These are phyloP conservation scores for Parochlus steinenii DNA, from an alignment of 2,888 invertebrate genomes.

Conservation along the genomic window DNA sequence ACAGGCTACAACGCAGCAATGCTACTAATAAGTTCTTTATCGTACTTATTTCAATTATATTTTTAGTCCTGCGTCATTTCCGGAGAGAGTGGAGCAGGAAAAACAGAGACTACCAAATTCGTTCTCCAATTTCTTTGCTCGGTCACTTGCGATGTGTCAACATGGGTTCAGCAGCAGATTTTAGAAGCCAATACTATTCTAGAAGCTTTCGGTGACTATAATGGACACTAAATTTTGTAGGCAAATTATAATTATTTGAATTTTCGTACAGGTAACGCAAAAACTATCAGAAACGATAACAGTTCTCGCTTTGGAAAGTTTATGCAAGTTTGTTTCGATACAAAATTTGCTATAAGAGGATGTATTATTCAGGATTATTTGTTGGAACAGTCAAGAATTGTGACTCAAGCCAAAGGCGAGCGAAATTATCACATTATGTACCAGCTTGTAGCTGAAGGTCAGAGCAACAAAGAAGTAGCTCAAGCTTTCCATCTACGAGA, in stretches of 20 bases:
- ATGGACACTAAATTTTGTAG: not conserved
- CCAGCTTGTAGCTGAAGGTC: slow-evolving; percentile 74
- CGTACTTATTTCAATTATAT: slow-evolving; percentile 3
- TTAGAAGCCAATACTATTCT: slow-evolving; percentile 84
- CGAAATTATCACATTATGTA: slow-evolving; percentile 87
- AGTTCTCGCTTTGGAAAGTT: slow-evolving; percentile 91
- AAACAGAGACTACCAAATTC: slow-evolving; percentile 84
- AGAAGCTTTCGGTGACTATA: slow-evolving; percentile 69
- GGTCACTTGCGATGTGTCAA: slow-evolving; percentile 64
- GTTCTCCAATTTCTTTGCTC: slow-evolving; percentile 84
- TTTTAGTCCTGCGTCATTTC: slow-evolving; percentile 79
- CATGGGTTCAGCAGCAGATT: slow-evolving; percentile 93
- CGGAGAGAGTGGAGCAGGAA: slow-evolving; percentile 85
- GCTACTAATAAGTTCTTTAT: slow-evolving; percentile 1
- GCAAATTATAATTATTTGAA: slow-evolving; percentile 4
- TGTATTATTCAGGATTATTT: slow-evolving; percentile 84
- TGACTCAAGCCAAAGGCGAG: slow-evolving; percentile 74
- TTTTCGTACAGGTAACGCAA: slow-evolving; percentile 60
- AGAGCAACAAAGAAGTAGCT: slow-evolving; percentile 58
- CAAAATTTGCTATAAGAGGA: slow-evolving; percentile 75
- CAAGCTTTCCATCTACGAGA: slow-evolving; percentile 55
- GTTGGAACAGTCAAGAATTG: slow-evolving; percentile 77
- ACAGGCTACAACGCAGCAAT: not conserved
- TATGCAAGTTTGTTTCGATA: slow-evolving; percentile 84
- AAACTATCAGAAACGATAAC: slow-evolving; percentile 85